Base-by-base conservation (phyloP, 2,797 vertebrate genomes). In the Anisognathus igniventris region DNA sequence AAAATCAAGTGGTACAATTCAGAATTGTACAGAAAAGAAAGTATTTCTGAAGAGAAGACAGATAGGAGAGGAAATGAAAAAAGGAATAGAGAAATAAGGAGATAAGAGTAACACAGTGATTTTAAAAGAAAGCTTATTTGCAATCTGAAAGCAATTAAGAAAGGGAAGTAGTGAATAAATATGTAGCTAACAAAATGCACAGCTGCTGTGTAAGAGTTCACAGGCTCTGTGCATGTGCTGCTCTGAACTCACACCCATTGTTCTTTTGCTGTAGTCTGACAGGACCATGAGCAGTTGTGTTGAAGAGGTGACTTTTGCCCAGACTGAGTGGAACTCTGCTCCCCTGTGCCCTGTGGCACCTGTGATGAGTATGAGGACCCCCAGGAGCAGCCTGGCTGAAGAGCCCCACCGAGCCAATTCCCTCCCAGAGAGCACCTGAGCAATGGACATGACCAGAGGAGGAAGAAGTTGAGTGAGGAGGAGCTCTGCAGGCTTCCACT, bases 51-150 rank as follows among this genome's bases (percentile, higher is more conserved):
- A 79, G 37, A 57, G 30, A 72, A 76, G n/a, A 39, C 10, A 68
- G 39, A 40, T 12, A 48, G 0, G 2, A 40, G 6, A 84, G 21
- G n/a, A 70, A 56, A 70, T 13, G 7, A 37, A 61, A 65, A 88
- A 76, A 66, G 11, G n/a, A 91, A 60, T 1, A 39, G 20, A 62
- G 17, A 77, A 85, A 50, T 28, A 91, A 86, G 39, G 17, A 58
- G 60, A 67, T 7, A 75, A 37, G 15, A 39, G 30, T 40, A 76
- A 70, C 15, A 54, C 4, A 27, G 5, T 8, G n/a, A 35, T 54
- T 71, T 58, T 48, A 47, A 80, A 75, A 68, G 7, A 47, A 70
- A 58, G 15, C 71, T 83, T 93, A 89, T 91, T 93, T 82, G 35
- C 56, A 88, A 48, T 79, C 30, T 27, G 60, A 83, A 33, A 83